Evolutionary conservation across 2,888 invertebrate species (phyloP), one percentile per base, ranked within the genome.

Genomic region (Phengaris alcon): DNA sequence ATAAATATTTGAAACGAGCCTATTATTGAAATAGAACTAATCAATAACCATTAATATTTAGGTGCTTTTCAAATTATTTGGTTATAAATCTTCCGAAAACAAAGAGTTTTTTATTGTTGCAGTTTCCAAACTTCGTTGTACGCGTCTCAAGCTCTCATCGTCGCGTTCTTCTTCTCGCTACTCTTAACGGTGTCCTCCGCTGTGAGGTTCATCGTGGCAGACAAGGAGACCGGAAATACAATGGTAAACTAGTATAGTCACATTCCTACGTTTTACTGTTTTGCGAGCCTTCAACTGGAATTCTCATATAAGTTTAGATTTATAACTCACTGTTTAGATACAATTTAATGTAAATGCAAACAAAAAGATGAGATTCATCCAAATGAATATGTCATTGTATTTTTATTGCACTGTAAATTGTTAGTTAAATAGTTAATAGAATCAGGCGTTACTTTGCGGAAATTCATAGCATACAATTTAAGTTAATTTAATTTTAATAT

Each of bases 121-220:
- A 96, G 96, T 75, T 96, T 95, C 84, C 95, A 95, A 83, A 94
- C 94, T 0, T 95, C 95, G 0, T 83, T 96, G 10, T 95, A 96
- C 84, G 94, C 96, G 82, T 95, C 95, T 0, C 96, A 96, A 81
- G 94, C 95, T 0, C 85, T 96, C 77, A 93, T 95, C 76, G 94
- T 95, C n/a, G 94, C 94, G n/a, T 96, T 95, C 83, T 95, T 95
- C 85, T 94, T 96, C 84, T 94, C 95, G 0, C 84, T 96, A 15
- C 93, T 96, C 80, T 94, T 95, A 82, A 94, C 94, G 69, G 95
- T 96, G 7, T 95, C 95, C 0, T 94, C 95, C 0, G 93, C 94
- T 6, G 95, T 95, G 0, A 85, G 96, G 15, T 94, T 95, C 82
- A 92, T 95, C 1, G 95, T 96, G 35, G 93, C 95, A 83, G 96